Conservation (phyloP, 2,797 vertebrate genomes). For the Malacoctenus gilli region DNA sequence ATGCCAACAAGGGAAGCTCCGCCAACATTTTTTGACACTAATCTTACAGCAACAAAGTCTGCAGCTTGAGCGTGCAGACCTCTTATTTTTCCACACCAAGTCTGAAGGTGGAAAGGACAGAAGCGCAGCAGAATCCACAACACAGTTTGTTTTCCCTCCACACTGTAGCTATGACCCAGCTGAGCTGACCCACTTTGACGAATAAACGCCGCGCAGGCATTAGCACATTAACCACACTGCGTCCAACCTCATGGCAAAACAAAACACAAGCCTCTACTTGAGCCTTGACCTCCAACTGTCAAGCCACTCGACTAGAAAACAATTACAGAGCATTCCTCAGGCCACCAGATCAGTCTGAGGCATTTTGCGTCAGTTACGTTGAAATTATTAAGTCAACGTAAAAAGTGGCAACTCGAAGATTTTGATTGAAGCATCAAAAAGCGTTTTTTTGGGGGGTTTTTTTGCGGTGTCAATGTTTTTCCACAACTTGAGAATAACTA, state of each 20-base stretch:
- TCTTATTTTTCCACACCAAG: slow-evolving; percentile 8
- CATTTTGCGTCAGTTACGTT: slow-evolving; percentile 17
- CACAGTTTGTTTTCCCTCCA: slow-evolving; percentile 27
- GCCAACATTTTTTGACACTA: slow-evolving; percentile 43
- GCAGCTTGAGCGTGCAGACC: slow-evolving; percentile 19
- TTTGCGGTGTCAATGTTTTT: too few relatives aligned
- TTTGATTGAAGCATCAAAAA: slow-evolving; percentile 21
- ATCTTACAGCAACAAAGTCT: slow-evolving; percentile 48
- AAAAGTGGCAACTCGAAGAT: background rate
- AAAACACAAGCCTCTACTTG: slow-evolving; percentile 46
- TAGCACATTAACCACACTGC: slow-evolving; percentile 25
- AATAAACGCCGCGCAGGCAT: slow-evolving; percentile 26
- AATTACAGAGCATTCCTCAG: slow-evolving; percentile 41
- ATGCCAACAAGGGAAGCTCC: slow-evolving; percentile 40
- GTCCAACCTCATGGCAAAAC: slow-evolving; percentile 52
- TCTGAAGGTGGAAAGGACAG: slow-evolving; percentile 44
- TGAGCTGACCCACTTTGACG: slow-evolving; percentile 62
- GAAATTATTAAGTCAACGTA: slow-evolving; percentile 17
- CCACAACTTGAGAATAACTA: background rate
- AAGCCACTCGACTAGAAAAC: slow-evolving; percentile 32
- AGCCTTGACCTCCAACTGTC: slow-evolving; percentile 40
- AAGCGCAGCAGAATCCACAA: slow-evolving; percentile 48
- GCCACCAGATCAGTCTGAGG: slow-evolving; percentile 29
- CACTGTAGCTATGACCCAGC: slow-evolving; percentile 55
- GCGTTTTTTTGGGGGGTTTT: slow-evolving; percentile 9